phyloP scores from a whole-genome alignment of 2,888 invertebrate species.

The Synergus japonicus region DNA sequence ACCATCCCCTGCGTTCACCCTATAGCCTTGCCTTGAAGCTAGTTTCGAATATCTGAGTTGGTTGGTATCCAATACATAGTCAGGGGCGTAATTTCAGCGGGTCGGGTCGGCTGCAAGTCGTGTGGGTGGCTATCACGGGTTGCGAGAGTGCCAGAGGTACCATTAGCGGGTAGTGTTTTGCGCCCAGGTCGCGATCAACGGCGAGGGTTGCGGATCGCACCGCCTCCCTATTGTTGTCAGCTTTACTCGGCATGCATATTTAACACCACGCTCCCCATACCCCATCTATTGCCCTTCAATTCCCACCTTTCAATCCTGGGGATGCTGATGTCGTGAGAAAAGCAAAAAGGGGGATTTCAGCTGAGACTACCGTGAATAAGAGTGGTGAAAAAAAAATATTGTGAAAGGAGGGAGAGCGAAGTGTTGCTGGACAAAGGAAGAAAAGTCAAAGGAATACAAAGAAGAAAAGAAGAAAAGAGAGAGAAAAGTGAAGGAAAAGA shows the following conservation, averaged over 20 bases:
- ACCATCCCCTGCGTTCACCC: neutral
- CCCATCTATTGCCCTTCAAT: conserved; percentile 58
- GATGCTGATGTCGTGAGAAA: neutral
- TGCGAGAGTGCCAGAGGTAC: conserved; percentile 64
- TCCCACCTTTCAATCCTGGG: conserved; percentile 53
- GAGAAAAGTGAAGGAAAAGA: neutral
- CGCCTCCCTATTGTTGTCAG: conserved; percentile 67
- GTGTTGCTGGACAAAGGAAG: neutral
- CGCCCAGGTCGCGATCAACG: conserved; percentile 68
- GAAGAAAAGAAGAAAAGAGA: too few species aligned
- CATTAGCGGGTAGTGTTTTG: conserved; percentile 72
- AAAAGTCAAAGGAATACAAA: neutral
- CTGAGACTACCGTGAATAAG: conserved; percentile 16
- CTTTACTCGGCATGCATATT: conserved; percentile 72
- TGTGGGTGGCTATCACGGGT: conserved; percentile 57
- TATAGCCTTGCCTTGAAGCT: neutral
- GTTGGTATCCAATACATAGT: conserved; percentile 33
- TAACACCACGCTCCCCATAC: conserved; percentile 61
- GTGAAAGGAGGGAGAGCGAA: neutral
- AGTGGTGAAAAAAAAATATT: neutral
- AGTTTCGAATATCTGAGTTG: conserved; percentile 34
- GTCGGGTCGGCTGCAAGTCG: conserved; percentile 1
- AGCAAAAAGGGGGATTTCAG: conserved; percentile 16
- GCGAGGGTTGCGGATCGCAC: conserved; percentile 54
- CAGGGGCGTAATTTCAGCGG: neutral